phyloP scores from a whole-genome alignment of 1,140 invertebrate genomes.

The Laupala kohalensis region DNA sequence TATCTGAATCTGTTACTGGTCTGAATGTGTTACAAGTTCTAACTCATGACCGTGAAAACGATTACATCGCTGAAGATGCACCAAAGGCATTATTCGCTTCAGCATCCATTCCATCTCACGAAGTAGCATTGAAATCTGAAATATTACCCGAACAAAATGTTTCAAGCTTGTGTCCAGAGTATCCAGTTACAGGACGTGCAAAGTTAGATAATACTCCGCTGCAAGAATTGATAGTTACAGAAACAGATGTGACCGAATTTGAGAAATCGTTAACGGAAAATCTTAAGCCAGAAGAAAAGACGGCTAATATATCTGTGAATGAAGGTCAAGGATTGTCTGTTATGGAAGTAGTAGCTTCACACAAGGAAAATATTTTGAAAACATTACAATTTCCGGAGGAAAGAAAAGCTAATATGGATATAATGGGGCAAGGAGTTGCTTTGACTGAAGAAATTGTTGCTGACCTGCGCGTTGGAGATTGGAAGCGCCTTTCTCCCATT shows the following conservation, averaged over 20 bases:
- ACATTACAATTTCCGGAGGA: constrained; percentile 15
- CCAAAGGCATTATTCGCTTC: constrained; percentile 29
- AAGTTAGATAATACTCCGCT: constrained; percentile 34
- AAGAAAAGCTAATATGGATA: constrained; percentile 23
- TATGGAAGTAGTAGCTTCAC: constrained; percentile 29
- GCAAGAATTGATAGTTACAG: constrained; percentile 39
- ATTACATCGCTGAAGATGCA: constrained; percentile 26
- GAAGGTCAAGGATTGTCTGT: constrained; percentile 21
- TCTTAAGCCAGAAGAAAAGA: constrained; percentile 24
- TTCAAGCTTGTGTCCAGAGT: constrained; percentile 27
- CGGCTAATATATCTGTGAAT: constrained; percentile 24
- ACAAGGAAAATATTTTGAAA: constrained; percentile 21
- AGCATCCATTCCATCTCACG: constrained; percentile 30
- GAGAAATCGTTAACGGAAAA: constrained; percentile 31
- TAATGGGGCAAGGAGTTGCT: constrained; percentile 27
- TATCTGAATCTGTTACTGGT: constrained; percentile 32
- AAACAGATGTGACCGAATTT: constrained; percentile 36
- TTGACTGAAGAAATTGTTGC: constrained; percentile 26
- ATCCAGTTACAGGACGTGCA: constrained; percentile 31
- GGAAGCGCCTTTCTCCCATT: constrained; percentile 19
- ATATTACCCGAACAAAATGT: constrained; percentile 32
- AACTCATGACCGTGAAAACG: constrained; percentile 37
- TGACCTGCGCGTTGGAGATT: constrained; percentile 21
- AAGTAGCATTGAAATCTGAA: constrained; percentile 36
- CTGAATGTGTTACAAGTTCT: constrained; percentile 36